phyloP scores from a whole-genome alignment of 2,797 vertebrate genomes.

The Bryconaethiops microstoma region DNA sequence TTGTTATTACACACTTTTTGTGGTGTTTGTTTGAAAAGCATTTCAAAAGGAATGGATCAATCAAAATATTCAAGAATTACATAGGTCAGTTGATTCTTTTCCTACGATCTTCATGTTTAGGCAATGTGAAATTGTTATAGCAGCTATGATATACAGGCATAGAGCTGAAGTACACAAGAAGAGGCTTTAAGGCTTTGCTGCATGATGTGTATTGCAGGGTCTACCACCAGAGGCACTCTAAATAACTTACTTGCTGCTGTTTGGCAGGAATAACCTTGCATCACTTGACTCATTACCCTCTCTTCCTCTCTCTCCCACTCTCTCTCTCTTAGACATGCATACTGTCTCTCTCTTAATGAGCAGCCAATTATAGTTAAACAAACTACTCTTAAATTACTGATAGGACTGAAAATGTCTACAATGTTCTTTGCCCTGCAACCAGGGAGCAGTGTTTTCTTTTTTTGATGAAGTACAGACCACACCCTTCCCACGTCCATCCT shows the following conservation, averaged over 20 bases:
- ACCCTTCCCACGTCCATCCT: constrained; percentile 20
- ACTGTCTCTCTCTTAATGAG: constrained; percentile 21
- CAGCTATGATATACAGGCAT: no score
- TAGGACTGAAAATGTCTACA: constrained; percentile 41
- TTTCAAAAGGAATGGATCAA: no score
- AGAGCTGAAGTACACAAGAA: not conserved
- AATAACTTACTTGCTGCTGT: constrained; percentile 5
- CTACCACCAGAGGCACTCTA: constrained; percentile 57
- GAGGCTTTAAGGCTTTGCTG: not conserved
- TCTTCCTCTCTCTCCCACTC: not conserved
- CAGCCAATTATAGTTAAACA: constrained; percentile 31
- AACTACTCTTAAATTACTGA: constrained; percentile 44
- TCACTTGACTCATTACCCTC: constrained; percentile 1
- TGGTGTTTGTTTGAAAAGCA: no score
- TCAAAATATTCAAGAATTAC: no score
- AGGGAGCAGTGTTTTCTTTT: constrained; percentile 39
- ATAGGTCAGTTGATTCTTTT: no score
- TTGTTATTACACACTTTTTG: no score
- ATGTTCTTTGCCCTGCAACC: constrained; percentile 22
- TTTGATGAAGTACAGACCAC: constrained; percentile 45
- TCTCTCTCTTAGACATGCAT: not conserved
- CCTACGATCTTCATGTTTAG: no score
- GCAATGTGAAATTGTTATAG: no score
- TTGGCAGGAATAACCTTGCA: constrained; percentile 25
- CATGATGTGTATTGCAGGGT: not conserved